Base-by-base conservation (phyloP, 2,113 vertebrate genomes). In the Narcine bancroftii region DNA sequence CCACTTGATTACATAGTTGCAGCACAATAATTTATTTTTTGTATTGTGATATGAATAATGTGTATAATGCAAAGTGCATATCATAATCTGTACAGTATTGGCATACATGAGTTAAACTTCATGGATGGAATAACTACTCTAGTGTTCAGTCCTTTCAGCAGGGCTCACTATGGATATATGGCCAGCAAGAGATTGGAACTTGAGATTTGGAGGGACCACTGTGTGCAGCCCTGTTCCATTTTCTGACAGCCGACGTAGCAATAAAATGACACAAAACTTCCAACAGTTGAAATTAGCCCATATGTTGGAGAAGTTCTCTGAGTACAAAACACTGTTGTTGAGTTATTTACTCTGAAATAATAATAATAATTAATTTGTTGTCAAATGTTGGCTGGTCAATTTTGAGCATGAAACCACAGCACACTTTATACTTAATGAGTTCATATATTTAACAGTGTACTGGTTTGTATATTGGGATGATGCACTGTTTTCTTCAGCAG, bases 21-120 rank as follows among this genome's bases (percentile, higher is more conserved):
- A 91, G 63, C 89, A 91, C 89, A 65, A 69, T 91, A 66, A 91
- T 91, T 91, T 91, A 87, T 91, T 91, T 91, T 91, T 91, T 91
- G 89, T 91, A 69, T 91, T 47, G 89, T 91, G 89, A 45, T 47
- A 91, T 91, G 89, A 69, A 91, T 91, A 91, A 91, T 69, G 36
- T 91, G 65, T 91, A 71, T 69, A 91, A 69, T 91, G 71, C 85
- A 91, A 45, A 91, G 63, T 91, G 81, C 89, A 91, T 71, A 69
- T 63, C 63, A 91, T 69, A 91, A 29, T 71, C 89, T 71, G 65
- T 91, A 69, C 65, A 91, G 89, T 69, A 45, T 91, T 42, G 63
- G 45, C 42, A 87, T 60, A 36, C 17, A 3, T 19, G 21, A 91
- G 65, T 69, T 47, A 91, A 69, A 69, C 26, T 56, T 65, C 65